Percentiles rank a stretch among this genome's conserved stretches.
Evolutionary conservation across 2,888 invertebrate species (phyloP).

Genomic region (Thereva unica): DNA sequence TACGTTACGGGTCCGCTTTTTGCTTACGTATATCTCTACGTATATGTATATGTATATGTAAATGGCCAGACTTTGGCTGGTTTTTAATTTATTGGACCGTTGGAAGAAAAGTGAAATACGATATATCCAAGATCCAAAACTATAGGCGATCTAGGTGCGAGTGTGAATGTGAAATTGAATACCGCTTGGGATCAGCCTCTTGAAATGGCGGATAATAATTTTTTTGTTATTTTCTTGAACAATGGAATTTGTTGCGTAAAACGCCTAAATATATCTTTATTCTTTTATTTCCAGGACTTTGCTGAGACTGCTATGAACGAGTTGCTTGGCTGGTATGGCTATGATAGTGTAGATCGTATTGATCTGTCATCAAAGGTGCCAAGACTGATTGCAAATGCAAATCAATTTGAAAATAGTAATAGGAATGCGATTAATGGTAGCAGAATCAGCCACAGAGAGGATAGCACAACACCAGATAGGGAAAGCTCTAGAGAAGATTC

Average conservation of each 20-base stretch:
- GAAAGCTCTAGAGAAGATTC: constrained; percentile 58
- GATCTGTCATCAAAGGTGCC: constrained; percentile 55
- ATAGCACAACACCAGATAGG: constrained; percentile 55
- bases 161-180: constrained; percentile 1
- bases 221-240: neutral
- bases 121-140: neutral
- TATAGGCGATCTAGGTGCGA: neutral
- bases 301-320: constrained; percentile 93
- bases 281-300: constrained; percentile 71
- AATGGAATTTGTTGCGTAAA: neutral
- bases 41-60: neutral
- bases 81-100: constrained; percentile 7
- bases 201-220: neutral
- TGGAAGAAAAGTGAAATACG: constrained; percentile 11
- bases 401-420: constrained; percentile 25
- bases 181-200: neutral
- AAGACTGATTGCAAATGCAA: constrained; percentile 49
- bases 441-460: constrained; percentile 42
- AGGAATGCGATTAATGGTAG: constrained; percentile 31
- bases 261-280: constrained; percentile 20
- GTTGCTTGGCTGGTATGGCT: constrained; percentile 89
- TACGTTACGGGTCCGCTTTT: neutral
- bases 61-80: neutral
- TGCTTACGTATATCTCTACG: neutral
- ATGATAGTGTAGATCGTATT: constrained; percentile 71